Evolutionary conservation across 2,797 vertebrate species (phyloP).

Genomic region (Xyrichtys novacula): DNA sequence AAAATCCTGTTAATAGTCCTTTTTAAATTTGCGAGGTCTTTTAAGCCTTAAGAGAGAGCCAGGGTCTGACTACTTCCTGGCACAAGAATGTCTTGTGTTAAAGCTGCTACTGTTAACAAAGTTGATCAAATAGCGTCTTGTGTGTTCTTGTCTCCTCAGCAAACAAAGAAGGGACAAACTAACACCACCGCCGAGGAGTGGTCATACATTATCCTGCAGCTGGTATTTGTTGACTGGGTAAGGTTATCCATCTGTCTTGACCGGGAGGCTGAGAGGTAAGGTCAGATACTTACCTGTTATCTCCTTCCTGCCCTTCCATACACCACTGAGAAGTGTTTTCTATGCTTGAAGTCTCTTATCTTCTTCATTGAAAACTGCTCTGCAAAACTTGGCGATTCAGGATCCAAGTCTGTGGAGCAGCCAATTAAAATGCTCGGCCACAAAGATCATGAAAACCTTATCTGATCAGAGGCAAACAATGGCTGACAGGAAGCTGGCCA

Average conservation of each 20-base stretch:
- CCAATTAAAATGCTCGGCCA: conserved; percentile 21
- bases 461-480: conserved; percentile 69
- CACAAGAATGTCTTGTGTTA: conserved; percentile 27
- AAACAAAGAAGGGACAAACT: conserved; percentile 19
- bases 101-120: conserved; percentile 26
- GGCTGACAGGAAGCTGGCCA: conserved; percentile 59
- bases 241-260: conserved; percentile 39
- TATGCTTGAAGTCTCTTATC: not conserved
- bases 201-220: conserved; percentile 24
- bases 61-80: not conserved
- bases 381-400: not conserved
- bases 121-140: conserved; percentile 33
- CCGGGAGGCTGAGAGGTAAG: conserved; percentile 5
- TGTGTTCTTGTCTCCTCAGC: conserved; percentile 7
- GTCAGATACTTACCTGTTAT: conserved; percentile 28
- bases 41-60: not conserved
- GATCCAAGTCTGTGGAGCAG: not conserved
- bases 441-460: conserved; percentile 45
- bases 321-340: not conserved
- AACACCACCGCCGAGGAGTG: not conserved
- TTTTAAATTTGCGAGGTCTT: no score
- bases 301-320: not conserved
- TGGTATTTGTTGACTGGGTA: conserved; percentile 40
- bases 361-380: not conserved
- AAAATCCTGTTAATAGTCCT: not conserved